Conservation (phyloP, 2,113 vertebrate genomes). For the Upupa epops region DNA sequence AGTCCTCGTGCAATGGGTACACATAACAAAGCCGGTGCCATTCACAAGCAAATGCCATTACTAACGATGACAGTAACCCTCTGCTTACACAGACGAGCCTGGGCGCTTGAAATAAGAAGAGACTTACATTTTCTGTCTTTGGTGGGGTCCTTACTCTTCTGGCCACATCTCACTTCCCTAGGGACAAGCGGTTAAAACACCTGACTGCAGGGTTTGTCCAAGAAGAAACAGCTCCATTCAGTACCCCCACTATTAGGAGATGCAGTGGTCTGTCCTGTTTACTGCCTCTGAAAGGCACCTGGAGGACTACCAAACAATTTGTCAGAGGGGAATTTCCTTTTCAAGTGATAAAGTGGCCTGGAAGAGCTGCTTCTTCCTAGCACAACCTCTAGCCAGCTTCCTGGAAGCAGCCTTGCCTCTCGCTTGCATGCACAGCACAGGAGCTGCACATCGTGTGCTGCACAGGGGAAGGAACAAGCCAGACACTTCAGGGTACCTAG, state of each 20-base stretch:
- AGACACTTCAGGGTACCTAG: neutral
- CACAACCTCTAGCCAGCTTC: neutral
- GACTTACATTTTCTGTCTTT: neutral
- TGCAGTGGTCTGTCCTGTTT: neutral
- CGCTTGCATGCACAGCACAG: neutral
- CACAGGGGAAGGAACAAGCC: neutral
- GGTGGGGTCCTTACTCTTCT: neutral
- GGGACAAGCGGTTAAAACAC: neutral
- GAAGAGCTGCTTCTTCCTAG: neutral
- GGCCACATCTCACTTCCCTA: neutral
- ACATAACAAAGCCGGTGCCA: constrained; percentile 26
- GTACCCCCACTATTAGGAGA: neutral
- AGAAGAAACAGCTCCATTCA: neutral
- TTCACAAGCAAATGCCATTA: constrained; percentile 48
- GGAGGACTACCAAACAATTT: neutral
- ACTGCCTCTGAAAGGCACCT: neutral
- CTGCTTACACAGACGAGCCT: constrained; percentile 2
- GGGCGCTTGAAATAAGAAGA: neutral
- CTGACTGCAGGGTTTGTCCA: neutral
- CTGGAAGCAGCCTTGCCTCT: neutral
- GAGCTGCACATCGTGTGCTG: neutral
- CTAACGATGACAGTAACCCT: constrained; percentile 5
- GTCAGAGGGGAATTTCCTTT: neutral
- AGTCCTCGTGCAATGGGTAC: constrained; percentile 1
- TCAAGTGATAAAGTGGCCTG: neutral